These are phyloP conservation scores for Sinosuthora webbiana DNA, from an alignment of 2,113 vertebrate species.

Conservation along the genomic window DNA sequence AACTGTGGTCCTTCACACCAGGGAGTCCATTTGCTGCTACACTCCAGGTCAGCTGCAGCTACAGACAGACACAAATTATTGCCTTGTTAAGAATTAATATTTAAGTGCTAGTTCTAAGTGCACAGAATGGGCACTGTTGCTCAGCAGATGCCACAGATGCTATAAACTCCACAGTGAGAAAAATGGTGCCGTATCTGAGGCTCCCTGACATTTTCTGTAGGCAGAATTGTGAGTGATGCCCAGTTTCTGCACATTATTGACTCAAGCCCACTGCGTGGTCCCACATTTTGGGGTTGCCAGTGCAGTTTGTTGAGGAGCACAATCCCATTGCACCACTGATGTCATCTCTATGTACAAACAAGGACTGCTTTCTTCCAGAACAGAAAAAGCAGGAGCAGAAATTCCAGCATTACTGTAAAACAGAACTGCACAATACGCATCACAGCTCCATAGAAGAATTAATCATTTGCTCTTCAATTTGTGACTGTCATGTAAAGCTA, in stretches of 20 bases:
- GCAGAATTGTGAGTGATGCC: not conserved
- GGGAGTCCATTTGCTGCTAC: not conserved
- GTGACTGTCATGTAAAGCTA: not conserved
- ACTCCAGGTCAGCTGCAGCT: not conserved
- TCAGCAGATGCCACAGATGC: not conserved
- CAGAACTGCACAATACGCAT: not conserved
- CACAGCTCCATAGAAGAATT: not conserved
- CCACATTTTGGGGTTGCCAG: not conserved
- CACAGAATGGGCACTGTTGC: not conserved
- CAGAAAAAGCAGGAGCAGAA: not conserved
- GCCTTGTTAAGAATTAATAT: not conserved
- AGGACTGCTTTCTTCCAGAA: not conserved
- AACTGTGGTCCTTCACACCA: accelerated
- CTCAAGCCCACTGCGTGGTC: not conserved
- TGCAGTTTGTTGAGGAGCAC: not conserved
- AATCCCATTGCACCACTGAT: accelerated
- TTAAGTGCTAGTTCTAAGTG: not conserved
- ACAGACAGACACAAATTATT: accelerated
- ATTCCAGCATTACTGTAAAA: not conserved
- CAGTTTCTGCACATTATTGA: not conserved
- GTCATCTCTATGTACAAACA: not conserved
- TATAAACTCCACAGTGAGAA: not conserved
- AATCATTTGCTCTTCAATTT: not conserved
- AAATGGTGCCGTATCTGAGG: accelerated
- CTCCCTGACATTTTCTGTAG: not conserved